A percentile compares a stretch with the other conserved stretches of the same genome.
These are phyloP conservation scores for Cartodere bifasciata DNA, from an alignment of 2,888 invertebrate species.

Conservation along the genomic window DNA sequence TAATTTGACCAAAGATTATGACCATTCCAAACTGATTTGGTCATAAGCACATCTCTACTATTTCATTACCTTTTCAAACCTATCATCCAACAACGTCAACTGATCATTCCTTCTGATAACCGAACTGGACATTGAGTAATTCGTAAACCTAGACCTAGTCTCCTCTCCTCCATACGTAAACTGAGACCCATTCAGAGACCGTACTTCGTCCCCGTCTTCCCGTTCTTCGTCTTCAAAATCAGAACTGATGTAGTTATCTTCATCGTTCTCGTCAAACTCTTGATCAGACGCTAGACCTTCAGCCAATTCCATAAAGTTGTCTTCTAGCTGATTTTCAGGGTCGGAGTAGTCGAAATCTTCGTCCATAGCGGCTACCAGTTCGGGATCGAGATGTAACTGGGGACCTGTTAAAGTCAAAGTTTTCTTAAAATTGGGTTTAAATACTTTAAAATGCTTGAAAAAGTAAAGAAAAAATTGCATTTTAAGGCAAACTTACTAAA, in stretches of 20 bases:
- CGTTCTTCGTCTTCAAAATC: constrained; percentile 28
- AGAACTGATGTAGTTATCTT: constrained; percentile 20
- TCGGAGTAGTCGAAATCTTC: constrained; percentile 82
- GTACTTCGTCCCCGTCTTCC: constrained; percentile 37
- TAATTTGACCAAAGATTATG: too few relatives aligned
- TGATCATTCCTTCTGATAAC: constrained; percentile 77
- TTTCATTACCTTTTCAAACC: constrained; percentile 65
- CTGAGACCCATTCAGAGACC: constrained; percentile 34
- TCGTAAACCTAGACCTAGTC: constrained; percentile 78
- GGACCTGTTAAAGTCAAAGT: constrained; percentile 28
- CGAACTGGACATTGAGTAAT: constrained; percentile 89
- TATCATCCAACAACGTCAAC: constrained; percentile 67
- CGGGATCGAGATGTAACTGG: constrained; percentile 74
- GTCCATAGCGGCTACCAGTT: constrained; percentile 84
- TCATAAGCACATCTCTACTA: too few relatives aligned
- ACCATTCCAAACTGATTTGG: too few relatives aligned
- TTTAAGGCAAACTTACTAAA: too few relatives aligned
- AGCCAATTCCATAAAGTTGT: constrained; percentile 81
- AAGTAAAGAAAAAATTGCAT: too few relatives aligned
- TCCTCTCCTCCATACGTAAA: constrained; percentile 51
- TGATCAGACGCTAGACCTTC: constrained; percentile 42
- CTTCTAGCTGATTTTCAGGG: constrained; percentile 76
- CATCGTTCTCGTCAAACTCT: constrained; percentile 38
- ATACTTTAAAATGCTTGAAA: too few relatives aligned
- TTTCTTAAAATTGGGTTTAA: too few relatives aligned